Base-by-base conservation (phyloP, 2,113 vertebrate genomes). In the Vulpes ferrilata region DNA sequence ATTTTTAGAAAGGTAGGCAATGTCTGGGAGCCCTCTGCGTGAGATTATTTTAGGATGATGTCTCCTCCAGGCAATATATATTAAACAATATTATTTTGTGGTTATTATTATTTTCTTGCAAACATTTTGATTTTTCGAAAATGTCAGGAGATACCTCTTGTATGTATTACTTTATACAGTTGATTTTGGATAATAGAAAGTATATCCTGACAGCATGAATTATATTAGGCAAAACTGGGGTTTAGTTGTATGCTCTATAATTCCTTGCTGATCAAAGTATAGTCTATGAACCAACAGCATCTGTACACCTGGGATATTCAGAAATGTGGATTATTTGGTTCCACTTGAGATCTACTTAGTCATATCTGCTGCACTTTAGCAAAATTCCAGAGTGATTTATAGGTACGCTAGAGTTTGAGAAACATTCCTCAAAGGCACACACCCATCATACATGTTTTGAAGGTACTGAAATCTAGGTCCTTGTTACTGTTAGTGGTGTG, bases 391-490 rank as follows among this genome's bases (percentile, higher is more conserved):
- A 30, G 38, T 43, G n/a, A 60, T 76, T 92, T 59, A 48, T 16
- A 2, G 5, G 19, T 10, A 22, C 11, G 60, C 53, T 23, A 51
- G 60, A 59, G 38, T 81, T 64, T 74, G 71, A 83, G 73, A n/a
- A 88, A 30, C 17, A 38, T 6, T 74, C 11, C 23, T 60, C 7
- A n/a, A 55, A 69, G 32, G 38, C 11, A 87, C 35, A 89, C n/a
- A 65, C 69, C 81, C 38, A 80, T 92, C 13, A 60, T 93, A 62
- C 64, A 93, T 53, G 25, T 53, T 97, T 97, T 92, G 48, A 51
- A 90, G 84, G 81, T 88, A n/a, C n/a, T 57, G 69, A 95, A 95
- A 84, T 94, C 82, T 91, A 90, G 53, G 73, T 43, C 88, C 43
- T 51, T 43, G 12, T 59, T 76, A 16, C 48, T 85, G 35, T 57